A percentile compares a stretch with the other conserved stretches of the same genome.
Conservation (phyloP, 1,140 invertebrate species). For the Heliothis virescens region DNA sequence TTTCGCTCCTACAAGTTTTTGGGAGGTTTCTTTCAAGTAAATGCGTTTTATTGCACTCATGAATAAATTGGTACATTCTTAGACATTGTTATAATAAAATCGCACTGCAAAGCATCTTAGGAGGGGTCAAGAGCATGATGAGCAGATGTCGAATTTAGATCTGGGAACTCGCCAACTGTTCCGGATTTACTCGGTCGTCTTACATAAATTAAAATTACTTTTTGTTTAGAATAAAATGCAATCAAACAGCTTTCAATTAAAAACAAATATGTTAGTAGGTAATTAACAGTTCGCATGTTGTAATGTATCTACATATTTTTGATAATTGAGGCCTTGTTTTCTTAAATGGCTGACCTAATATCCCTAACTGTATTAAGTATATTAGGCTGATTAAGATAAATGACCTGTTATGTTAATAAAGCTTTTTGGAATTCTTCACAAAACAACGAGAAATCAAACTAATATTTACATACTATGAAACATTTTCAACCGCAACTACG, state of each 20-base stretch:
- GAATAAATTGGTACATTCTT: constrained; percentile 10
- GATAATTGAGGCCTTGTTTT: background rate
- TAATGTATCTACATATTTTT: background rate
- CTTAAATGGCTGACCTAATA: background rate
- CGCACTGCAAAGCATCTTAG: constrained; percentile 71
- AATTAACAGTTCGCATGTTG: background rate
- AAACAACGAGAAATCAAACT: too few species aligned
- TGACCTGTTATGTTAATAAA: too few species aligned
- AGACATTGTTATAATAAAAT: constrained; percentile 53
- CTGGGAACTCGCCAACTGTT: constrained; percentile 76
- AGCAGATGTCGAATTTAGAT: constrained; percentile 76
- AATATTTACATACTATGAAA: background rate
- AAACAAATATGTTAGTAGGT: constrained; percentile 34
- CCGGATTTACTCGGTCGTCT: constrained; percentile 53
- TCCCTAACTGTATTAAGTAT: background rate
- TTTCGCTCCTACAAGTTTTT: constrained; percentile 51
- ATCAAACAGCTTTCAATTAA: constrained; percentile 34
- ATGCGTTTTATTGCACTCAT: constrained; percentile 36
- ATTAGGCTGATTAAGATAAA: too few species aligned
- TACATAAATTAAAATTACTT: constrained; percentile 60
- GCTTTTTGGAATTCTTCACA: too few species aligned
- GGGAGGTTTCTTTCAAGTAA: constrained; percentile 17
- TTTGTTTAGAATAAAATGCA: constrained; percentile 48
- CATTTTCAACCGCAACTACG: background rate
- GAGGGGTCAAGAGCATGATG: constrained; percentile 78